These are phyloP conservation scores for Myoxocephalus aenaeus DNA, from an alignment of 2,797 vertebrate species.

Conservation along the genomic window DNA sequence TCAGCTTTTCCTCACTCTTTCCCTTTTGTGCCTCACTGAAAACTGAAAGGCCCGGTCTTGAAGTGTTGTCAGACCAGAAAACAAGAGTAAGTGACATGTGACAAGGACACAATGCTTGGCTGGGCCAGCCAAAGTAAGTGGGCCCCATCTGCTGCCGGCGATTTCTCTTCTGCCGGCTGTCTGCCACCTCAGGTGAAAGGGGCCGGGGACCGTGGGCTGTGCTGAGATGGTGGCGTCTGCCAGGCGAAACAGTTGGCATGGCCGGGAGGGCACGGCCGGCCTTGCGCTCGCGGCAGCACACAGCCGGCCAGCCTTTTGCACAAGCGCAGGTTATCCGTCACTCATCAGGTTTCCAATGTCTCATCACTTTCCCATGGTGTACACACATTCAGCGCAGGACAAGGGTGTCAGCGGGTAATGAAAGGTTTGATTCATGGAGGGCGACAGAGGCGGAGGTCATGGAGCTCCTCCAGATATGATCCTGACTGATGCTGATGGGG, in stretches of 20 bases:
- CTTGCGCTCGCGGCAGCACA: slow-evolving; percentile 4
- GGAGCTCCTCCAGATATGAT: slow-evolving; percentile 77
- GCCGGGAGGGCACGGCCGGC: slow-evolving; percentile 52
- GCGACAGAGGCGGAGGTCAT: slow-evolving; percentile 78
- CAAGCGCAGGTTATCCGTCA: slow-evolving; percentile 74
- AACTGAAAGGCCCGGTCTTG: slow-evolving; percentile 76
- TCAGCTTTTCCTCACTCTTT: slow-evolving; percentile 76
- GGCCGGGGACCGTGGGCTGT: slow-evolving; percentile 40
- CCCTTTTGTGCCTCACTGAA: slow-evolving; percentile 75
- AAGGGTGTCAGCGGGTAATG: slow-evolving; percentile 76
- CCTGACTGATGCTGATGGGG: slow-evolving; percentile 77
- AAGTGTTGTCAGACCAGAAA: slow-evolving; percentile 79
- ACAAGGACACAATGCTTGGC: slow-evolving; percentile 82
- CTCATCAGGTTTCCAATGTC: slow-evolving; percentile 70
- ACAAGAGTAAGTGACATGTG: slow-evolving; percentile 84
- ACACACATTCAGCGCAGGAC: slow-evolving; percentile 56
- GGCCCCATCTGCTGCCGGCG: slow-evolving; percentile 77
- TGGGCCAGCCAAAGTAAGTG: slow-evolving; percentile 71
- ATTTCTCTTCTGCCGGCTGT: slow-evolving; percentile 77
- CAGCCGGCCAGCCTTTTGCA: slow-evolving; percentile 45
- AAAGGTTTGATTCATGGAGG: slow-evolving; percentile 82
- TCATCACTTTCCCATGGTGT: slow-evolving; percentile 74
- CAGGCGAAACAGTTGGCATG: slow-evolving; percentile 65
- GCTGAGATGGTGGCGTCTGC: slow-evolving; percentile 53
- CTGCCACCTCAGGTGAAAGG: slow-evolving; percentile 74